Percentiles rank a stretch among this genome's conserved stretches.
Conservation (phyloP, 2,113 vertebrate species). For the Myiozetetes cayanensis region DNA sequence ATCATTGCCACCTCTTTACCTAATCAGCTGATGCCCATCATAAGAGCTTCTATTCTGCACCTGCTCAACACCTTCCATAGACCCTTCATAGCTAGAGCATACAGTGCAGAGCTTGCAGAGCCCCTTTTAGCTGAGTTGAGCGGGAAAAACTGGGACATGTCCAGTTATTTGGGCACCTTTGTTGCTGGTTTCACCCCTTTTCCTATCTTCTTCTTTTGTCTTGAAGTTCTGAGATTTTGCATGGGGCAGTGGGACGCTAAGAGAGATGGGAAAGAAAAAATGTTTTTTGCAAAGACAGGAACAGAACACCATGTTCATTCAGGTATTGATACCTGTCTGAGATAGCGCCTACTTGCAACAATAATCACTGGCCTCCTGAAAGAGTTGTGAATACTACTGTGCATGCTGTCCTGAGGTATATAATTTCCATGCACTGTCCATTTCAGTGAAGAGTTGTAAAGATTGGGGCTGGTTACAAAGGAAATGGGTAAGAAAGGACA, state of each 20-base stretch:
- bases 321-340: background rate
- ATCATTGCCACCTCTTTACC: background rate
- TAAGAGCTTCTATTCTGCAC: background rate
- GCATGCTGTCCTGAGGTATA: background rate
- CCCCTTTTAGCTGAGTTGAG: background rate
- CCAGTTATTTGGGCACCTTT: background rate
- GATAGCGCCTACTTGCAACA: background rate
- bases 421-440: background rate
- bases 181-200: background rate
- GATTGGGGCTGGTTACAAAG: background rate
- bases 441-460: background rate
- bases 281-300: background rate
- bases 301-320: background rate
- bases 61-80: background rate
- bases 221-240: background rate
- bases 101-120: background rate
- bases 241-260: background rate
- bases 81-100: background rate
- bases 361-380: background rate
- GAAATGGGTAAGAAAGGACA: background rate
- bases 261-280: background rate
- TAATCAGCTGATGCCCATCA: background rate
- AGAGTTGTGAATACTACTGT: background rate
- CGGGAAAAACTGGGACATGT: background rate
- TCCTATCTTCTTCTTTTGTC: background rate